A percentile compares a stretch with the other conserved stretches of the same genome.
These are phyloP conservation scores for Eulemur mongoz DNA, from an alignment of 2,797 vertebrate species.

Conservation along the genomic window DNA sequence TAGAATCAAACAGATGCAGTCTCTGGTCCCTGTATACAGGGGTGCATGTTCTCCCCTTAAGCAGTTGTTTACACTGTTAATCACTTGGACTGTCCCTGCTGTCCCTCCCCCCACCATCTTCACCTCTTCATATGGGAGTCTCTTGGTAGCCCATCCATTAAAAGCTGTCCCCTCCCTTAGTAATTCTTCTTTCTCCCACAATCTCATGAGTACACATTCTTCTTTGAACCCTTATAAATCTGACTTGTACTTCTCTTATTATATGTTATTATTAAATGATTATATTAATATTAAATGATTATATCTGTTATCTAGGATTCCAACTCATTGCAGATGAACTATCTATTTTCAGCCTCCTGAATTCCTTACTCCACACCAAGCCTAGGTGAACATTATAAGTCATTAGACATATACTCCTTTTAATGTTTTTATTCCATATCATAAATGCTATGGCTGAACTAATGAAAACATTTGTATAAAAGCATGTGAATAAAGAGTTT, in stretches of 20 bases:
- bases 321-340: not conserved
- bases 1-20: not conserved
- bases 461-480: not conserved
- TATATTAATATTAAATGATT: not conserved
- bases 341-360: not conserved
- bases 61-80: not conserved
- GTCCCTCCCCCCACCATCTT: not conserved
- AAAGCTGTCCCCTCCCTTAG: not conserved
- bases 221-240: not conserved
- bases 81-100: not conserved
- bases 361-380: not conserved
- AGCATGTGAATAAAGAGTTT: not conserved
- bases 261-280: not conserved
- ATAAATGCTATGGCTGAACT: not conserved
- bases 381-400: not conserved
- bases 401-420: not conserved
- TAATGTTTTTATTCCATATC: not conserved
- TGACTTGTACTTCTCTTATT: not conserved
- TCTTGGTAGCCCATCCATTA: not conserved
- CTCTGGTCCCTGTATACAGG: not conserved
- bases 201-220: not conserved
- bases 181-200: not conserved
- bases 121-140: not conserved
- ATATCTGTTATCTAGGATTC: not conserved
- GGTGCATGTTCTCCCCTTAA: not conserved